Conservation (phyloP, 2,888 invertebrate species). For the Emmelina monodactyla region DNA sequence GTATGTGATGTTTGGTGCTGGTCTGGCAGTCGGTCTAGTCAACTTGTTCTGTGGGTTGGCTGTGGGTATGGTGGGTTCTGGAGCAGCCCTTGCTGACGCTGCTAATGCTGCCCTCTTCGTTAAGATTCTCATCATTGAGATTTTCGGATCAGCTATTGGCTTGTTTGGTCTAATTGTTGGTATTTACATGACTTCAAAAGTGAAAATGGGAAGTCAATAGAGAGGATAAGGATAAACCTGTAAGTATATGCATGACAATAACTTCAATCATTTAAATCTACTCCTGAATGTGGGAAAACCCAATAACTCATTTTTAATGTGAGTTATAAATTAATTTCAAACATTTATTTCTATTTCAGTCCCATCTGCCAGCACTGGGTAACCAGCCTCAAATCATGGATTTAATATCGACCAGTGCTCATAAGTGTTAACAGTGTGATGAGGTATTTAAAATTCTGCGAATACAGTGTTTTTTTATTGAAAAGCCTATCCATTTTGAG, state of each 20-base stretch:
- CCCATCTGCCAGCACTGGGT: too few relatives aligned
- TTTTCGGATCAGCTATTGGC: conserved; percentile 99
- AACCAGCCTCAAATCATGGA: too few relatives aligned
- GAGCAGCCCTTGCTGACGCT: conserved; percentile 97
- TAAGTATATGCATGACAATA: conserved; percentile 32
- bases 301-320: too few relatives aligned
- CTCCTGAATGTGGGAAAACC: background rate
- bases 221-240: conserved; percentile 48
- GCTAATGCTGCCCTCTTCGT: conserved; percentile 96
- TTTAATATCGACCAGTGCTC: too few relatives aligned
- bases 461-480: too few relatives aligned
- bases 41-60: conserved; percentile 94
- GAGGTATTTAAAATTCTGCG: too few relatives aligned
- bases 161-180: conserved; percentile 98
- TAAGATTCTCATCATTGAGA: conserved; percentile 98
- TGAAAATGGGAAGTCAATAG: conserved; percentile 78
- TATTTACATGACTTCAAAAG: conserved; percentile 89
- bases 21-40: conserved; percentile 92
- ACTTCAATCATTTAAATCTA: background rate
- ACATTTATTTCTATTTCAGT: too few relatives aligned
- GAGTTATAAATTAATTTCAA: background rate
- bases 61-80: conserved; percentile 98
- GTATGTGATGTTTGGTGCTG: conserved; percentile 96
- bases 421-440: too few relatives aligned
- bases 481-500: too few relatives aligned